Conservation (phyloP, 1,140 invertebrate species). For the Cataglyphis hispanica region DNA sequence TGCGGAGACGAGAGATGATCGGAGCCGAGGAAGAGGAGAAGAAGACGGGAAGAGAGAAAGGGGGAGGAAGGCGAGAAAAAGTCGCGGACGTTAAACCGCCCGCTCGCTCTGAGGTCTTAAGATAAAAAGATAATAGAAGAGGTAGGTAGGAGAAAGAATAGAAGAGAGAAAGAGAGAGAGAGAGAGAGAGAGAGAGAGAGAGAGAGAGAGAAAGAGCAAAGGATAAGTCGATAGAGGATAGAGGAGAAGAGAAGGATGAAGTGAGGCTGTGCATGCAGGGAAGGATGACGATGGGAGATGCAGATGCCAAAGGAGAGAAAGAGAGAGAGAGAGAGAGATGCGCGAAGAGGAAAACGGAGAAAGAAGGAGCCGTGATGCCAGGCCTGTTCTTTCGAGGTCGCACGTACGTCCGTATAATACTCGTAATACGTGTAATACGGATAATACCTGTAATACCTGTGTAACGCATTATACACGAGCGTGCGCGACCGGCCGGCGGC, state of each 20-base stretch:
- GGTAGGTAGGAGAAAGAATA: conserved; percentile 53
- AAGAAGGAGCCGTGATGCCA: conserved; percentile 63
- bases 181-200: conserved; percentile 47
- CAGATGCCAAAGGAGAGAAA: not conserved
- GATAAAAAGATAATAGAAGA: conserved; percentile 70
- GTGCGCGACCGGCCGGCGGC: conserved; percentile 63
- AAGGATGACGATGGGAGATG: conserved; percentile 19
- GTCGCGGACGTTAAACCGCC: conserved; percentile 76
- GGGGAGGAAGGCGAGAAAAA: conserved; percentile 69
- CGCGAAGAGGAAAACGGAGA: conserved; percentile 51
- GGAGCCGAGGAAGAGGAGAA: conserved; percentile 12
- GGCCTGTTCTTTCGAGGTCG: conserved; percentile 81
- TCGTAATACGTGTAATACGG: conserved; percentile 85
- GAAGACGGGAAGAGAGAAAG: conserved; percentile 69
- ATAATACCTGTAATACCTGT: conserved; percentile 85
- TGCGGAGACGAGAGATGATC: conserved; percentile 10
- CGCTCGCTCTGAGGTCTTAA: conserved; percentile 67
- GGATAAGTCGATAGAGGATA: not conserved
- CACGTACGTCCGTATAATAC: conserved; percentile 83
- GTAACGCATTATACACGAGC: conserved; percentile 83
- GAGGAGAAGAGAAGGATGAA: conserved; percentile 49
- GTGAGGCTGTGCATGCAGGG: not conserved
- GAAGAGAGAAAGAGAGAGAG: conserved; percentile 23
- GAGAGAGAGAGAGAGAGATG: conserved; percentile 21
- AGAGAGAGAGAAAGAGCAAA: conserved; percentile 1